Evolutionary conservation across 2,888 invertebrate species (phyloP), one percentile per base, ranked within the genome.

Genomic region (Nomada fucata): DNA sequence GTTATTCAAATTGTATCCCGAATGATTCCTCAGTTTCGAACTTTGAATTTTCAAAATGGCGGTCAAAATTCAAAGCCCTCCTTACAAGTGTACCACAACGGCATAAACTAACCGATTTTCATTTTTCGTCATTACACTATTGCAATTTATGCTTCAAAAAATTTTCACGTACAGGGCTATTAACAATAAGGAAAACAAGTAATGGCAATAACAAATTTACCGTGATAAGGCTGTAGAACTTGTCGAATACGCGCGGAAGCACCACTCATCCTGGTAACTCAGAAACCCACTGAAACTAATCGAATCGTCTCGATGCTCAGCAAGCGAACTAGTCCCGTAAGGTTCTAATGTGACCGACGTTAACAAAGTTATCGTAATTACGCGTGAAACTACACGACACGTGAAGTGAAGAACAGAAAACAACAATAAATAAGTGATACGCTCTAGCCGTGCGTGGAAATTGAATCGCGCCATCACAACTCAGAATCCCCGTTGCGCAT

Each of bases 221-320:
- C 61, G 11, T 50, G 13, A 36, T 13, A 60, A 36, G 29, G 23
- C 4, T 0, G 13, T 13, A 20, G 36, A 65, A 44, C n/a, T 18
- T 26, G 15, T 69, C 18, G 53, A 68, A 57, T 1, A 18, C 15
- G 23, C 20, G 42, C 50, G 23, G 11, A 36, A 50, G 52, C 50
- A 55, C 42, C 77, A 11, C 55, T 63, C 29, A 20, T 18, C 50
- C 9, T 23, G 20, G 47, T 10, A 47, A 65, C 44, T 9, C 53
- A 36, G 64, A 69, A 72, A 73, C 52, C 61, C 36, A n/a, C 59
- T 68, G n/a, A n/a, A 79, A 73, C 64, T 64, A 79, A 72, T 72
- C 63, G 63, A 47, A 73, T 73, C 65, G 15, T 18, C 65, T 70
- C 74, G 50, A 60, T 42, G 47, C 69, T 60, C 61, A 73, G 69